phyloP scores from a whole-genome alignment of 1,140 invertebrate genomes.

The Diorhabda sublineata region DNA sequence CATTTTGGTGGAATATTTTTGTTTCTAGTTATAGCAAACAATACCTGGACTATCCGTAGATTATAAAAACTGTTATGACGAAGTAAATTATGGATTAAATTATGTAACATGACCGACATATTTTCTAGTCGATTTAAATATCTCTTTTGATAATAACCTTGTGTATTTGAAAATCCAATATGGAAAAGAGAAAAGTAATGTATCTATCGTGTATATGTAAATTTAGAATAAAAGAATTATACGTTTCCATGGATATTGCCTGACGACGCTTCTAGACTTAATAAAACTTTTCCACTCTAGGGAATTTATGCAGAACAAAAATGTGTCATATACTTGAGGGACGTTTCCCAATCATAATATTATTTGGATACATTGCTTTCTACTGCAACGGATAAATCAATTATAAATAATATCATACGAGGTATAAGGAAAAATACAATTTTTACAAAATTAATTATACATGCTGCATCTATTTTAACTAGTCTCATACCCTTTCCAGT shows the following conservation, averaged over 20 bases:
- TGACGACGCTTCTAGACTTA: not conserved
- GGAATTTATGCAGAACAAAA: not conserved
- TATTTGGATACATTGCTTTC: not conserved
- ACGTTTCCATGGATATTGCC: not conserved
- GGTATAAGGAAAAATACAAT: not conserved
- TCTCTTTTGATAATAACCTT: not conserved
- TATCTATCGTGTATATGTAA: not conserved
- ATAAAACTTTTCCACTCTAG: not conserved
- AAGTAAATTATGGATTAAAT: too few relatives aligned
- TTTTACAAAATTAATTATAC: not conserved
- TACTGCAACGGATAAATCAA: not conserved
- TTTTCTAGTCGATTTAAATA: too few relatives aligned
- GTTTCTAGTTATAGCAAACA: too few relatives aligned
- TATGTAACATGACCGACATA: too few relatives aligned
- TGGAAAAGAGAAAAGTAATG: not conserved
- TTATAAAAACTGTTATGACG: too few relatives aligned
- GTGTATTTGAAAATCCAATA: not conserved
- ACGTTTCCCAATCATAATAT: not conserved
- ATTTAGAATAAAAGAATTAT: slow-evolving; percentile 3
- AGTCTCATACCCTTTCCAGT: not conserved
- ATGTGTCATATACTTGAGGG: not conserved
- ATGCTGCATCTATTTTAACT: too few relatives aligned
- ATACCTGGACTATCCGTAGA: too few relatives aligned
- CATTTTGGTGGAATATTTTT: too few relatives aligned
- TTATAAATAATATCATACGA: not conserved